These are phyloP conservation scores for Meandrina meandrites DNA, from an alignment of 92 coral and sea anemone species.

Conservation along the genomic window DNA sequence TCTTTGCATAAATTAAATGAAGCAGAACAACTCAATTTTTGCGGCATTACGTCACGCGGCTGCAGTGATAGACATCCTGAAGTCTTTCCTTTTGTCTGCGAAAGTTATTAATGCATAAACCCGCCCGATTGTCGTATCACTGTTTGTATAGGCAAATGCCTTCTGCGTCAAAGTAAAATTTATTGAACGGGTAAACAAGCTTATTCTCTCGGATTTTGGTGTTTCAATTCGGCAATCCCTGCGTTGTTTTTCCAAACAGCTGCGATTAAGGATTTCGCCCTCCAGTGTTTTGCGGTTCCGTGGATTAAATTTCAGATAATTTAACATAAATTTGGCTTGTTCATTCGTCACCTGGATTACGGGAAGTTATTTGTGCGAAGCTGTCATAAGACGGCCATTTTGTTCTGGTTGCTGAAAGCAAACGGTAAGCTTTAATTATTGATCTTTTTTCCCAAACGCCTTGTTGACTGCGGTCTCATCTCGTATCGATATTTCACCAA, in stretches of 20 bases:
- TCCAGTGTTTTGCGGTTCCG: not conserved
- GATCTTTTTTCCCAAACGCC: constrained; percentile 6
- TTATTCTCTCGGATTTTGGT: not conserved
- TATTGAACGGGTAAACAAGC: constrained; percentile 6
- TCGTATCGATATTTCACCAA: not conserved
- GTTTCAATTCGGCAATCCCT: not conserved
- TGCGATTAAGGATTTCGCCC: not conserved
- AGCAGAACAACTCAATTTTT: not conserved
- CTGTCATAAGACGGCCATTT: constrained; percentile 30
- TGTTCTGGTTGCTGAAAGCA: not conserved
- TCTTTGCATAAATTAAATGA: not conserved
- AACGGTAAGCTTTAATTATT: constrained; percentile 13
- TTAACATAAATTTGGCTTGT: not conserved
- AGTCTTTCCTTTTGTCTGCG: constrained; percentile 16
- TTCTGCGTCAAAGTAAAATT: constrained; percentile 20
- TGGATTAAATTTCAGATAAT: constrained; percentile 14
- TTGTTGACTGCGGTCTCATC: not conserved
- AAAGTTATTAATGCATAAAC: not conserved
- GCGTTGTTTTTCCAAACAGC: not conserved
- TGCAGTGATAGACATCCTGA: not conserved
- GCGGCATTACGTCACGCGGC: not conserved
- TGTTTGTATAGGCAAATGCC: constrained; percentile 42
- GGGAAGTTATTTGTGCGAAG: not conserved
- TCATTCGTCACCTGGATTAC: not conserved
- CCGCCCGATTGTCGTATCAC: not conserved